Evolutionary conservation across 37 sponge, comb jelly and placozoan genomes (phyloP), one percentile per base, ranked within the genome.

Genomic region (Cladorhizidae sp.): DNA sequence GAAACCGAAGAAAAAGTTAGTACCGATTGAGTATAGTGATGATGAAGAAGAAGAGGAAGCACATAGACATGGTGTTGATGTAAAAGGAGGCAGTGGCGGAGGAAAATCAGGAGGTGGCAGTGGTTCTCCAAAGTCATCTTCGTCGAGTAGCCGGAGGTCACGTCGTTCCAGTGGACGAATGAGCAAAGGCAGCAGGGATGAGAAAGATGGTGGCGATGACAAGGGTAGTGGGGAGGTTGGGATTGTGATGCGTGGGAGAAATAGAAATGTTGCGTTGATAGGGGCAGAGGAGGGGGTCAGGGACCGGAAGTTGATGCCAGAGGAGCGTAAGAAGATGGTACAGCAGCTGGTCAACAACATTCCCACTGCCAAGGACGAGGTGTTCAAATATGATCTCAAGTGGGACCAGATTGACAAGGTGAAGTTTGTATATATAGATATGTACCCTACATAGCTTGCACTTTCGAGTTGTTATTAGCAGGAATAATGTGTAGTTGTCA

Each of bases 331-430:
- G 78, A 93, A 89, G 72, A 69, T 91, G 67, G 85, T 94, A 39
- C 94, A 95, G 64, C 85, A 70, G 6, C 85, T 98, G 38, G 95
- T 98, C 41, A 89, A 89, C 51, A 87, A 83, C 40, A 95, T 98
- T 26, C 99, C 99, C n/a, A 91, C 99, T 17, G 51, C 52, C 1
- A 93, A 88, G 80, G 99, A 96, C 36, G 94, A 98, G 57, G 88
- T 98, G 73, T 98, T 98, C 63, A 72, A 77, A 17, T 98, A 94
- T 49, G 81, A 90, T 0, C 78, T 98, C 40, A 91, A 91, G 77
- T 98, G 99, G 99, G 89, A 88, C 3, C 72, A 82, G 25, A 82
- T 98, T 25, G 99, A 98, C 68, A 64, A 89, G 84, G 97, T 96
- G 2, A 12, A 26, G 49, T 45, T 5, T 45, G 49, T 45, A 9